Evolutionary conservation across 2,888 invertebrate species (phyloP), one percentile per base, ranked within the genome.

Genomic region (Acleris laterana): DNA sequence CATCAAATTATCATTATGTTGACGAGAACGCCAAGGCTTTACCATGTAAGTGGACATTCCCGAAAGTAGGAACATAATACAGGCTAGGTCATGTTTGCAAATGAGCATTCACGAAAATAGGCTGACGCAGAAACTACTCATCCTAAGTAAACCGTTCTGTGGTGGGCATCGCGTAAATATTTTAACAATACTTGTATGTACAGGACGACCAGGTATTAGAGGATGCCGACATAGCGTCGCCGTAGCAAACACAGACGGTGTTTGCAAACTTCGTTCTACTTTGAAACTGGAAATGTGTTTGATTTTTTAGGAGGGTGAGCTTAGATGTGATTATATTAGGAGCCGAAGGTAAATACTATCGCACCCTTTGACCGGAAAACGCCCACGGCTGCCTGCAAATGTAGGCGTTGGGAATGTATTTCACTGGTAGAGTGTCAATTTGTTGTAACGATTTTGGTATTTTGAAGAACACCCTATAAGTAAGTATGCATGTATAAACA

Each of bases 71-170:
- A 25, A 22, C 50, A 66, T 57, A 61, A 56, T 51, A 55, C 62
- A 22, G 32, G 56, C 51, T 62, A 74, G 71, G 72, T 71, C 62
- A 68, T 72, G 75, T 77, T 72, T 73, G 75, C 64, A 72, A 72
- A 73, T 73, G 72, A 71, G 63, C 73, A 71, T 73, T 71, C 69
- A 70, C 66, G 70, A 72, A 73, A 72, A 76, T 74, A 71, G 75
- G 78, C 82, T 84, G 84, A 85, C 75, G 75, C 76, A 74, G 80
- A 77, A 83, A 83, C 83, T 83, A 83, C 76, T 80, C 77, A 78
- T 83, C 86, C 86, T 85, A 85, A 84, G 80, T 76, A 87, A 87
- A 86, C 83, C 69, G 61, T 68, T 71, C 68, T 73, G 74, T 73
- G 78, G 75, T 75, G 78, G 70, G 71, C 72, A 66, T 69, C 58